Percentiles rank a stretch among this genome's conserved stretches.
Conservation (phyloP, 2,888 invertebrate species). For the Melanotus villosus region DNA sequence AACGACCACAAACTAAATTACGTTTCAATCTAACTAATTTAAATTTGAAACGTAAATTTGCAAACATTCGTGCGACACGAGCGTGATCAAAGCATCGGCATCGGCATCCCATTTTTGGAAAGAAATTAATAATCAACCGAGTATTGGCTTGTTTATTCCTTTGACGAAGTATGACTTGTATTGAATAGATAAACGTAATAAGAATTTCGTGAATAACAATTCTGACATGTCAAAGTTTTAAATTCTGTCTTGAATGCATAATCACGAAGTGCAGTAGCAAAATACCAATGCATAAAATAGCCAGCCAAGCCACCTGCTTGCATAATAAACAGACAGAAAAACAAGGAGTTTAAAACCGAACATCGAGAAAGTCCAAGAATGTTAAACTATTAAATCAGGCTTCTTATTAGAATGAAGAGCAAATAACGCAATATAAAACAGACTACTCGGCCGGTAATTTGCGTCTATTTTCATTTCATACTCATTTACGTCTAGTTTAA, state of each 20-base stretch:
- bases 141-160: too few species aligned
- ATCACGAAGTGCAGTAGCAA: conserved; percentile 18
- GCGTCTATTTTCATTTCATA: conserved; percentile 19
- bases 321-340: conserved; percentile 10
- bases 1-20: too few species aligned
- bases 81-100: too few species aligned
- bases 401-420: conserved; percentile 9
- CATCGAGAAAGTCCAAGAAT: conserved; percentile 3
- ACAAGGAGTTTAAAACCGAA: background rate
- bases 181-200: too few species aligned
- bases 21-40: too few species aligned
- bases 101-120: too few species aligned
- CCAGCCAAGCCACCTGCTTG: conserved; percentile 20
- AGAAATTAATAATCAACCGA: too few species aligned
- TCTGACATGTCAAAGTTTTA: background rate
- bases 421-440: conserved; percentile 2
- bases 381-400: conserved; percentile 1
- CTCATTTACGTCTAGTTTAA: conserved; percentile 9
- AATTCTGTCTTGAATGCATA: conserved; percentile 13
- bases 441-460: conserved; percentile 1
- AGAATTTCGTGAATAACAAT: background rate
- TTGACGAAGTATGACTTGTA: too few species aligned
- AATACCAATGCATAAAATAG: conserved; percentile 17
- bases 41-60: too few species aligned
- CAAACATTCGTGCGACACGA: too few species aligned